These are phyloP conservation scores for Pollenia amentaria DNA, from an alignment of 2,888 invertebrate species.

Conservation along the genomic window DNA sequence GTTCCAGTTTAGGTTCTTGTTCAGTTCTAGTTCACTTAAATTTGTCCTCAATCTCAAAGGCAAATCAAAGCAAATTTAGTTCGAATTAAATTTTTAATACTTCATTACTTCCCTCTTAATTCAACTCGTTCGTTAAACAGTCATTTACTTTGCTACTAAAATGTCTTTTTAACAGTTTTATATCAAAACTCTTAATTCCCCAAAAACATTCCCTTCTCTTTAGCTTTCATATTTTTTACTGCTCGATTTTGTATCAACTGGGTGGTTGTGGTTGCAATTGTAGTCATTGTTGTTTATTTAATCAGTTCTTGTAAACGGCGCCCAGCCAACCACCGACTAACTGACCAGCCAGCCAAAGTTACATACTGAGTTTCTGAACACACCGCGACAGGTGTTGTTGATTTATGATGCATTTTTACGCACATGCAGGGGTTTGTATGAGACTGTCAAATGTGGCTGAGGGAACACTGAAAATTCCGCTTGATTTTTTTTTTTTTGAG, in stretches of 20 bases:
- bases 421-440: background rate
- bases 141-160: conserved; percentile 5
- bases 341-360: conserved; percentile 30
- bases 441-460: background rate
- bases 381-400: conserved; percentile 81
- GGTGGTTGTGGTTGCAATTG: conserved; percentile 27
- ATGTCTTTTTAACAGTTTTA: conserved; percentile 16
- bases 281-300: conserved; percentile 7
- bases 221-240: too few species aligned
- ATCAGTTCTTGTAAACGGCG: conserved; percentile 42
- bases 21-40: too few species aligned
- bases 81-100: too few species aligned
- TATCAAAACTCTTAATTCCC: conserved; percentile 15
- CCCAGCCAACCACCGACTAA: background rate
- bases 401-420: conserved; percentile 81
- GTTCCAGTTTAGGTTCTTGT: too few species aligned
- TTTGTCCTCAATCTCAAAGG: too few species aligned
- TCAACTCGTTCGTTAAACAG: conserved; percentile 17
- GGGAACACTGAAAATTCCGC: conserved; percentile 1
- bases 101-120: background rate
- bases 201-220: background rate
- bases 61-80: too few species aligned
- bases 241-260: background rate
- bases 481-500: conserved; percentile 8
- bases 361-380: conserved; percentile 50